phyloP scores from a whole-genome alignment of 2,113 vertebrate species.

The Procavia capensis region DNA sequence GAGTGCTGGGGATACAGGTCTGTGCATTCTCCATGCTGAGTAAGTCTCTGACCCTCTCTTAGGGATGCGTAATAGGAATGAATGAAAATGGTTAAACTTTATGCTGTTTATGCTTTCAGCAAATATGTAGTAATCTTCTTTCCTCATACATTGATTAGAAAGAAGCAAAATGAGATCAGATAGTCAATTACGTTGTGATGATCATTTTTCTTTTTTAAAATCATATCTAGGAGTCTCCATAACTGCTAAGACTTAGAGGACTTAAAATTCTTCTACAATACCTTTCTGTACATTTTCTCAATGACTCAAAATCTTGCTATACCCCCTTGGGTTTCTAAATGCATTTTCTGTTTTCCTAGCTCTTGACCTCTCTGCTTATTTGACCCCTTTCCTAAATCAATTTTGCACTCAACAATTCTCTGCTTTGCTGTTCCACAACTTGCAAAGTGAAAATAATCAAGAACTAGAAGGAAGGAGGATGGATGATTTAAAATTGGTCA shows the following conservation, averaged over 20 bases:
- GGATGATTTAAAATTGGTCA: neutral
- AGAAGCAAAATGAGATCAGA: slow-evolving; percentile 51
- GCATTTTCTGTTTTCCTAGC: neutral
- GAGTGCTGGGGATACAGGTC: neutral
- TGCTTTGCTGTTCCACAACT: slow-evolving; percentile 6
- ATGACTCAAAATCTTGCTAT: neutral
- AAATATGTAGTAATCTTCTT: slow-evolving; percentile 55
- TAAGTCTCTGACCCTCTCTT: slow-evolving; percentile 61
- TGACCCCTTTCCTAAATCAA: neutral
- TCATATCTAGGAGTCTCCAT: slow-evolving; percentile 31
- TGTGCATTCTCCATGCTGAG: slow-evolving; percentile 60
- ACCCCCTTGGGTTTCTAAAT: neutral
- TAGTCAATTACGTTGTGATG: slow-evolving; percentile 54
- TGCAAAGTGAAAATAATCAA: slow-evolving; percentile 4
- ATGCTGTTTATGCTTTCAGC: neutral
- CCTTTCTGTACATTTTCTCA: slow-evolving; percentile 57
- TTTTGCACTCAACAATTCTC: slow-evolving; percentile 28
- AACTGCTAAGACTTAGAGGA: slow-evolving; percentile 47
- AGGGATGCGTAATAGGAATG: slow-evolving; percentile 38
- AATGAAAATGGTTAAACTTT: slow-evolving; percentile 66
- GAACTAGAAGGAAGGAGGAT: neutral
- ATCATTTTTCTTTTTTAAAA: neutral
- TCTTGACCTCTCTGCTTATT: slow-evolving; percentile 16
- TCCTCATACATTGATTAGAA: neutral
- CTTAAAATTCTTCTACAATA: slow-evolving; percentile 50